A percentile compares a stretch with the other conserved stretches of the same genome.
Conservation (phyloP, 2,888 invertebrate species). For the Phortica magna region DNA sequence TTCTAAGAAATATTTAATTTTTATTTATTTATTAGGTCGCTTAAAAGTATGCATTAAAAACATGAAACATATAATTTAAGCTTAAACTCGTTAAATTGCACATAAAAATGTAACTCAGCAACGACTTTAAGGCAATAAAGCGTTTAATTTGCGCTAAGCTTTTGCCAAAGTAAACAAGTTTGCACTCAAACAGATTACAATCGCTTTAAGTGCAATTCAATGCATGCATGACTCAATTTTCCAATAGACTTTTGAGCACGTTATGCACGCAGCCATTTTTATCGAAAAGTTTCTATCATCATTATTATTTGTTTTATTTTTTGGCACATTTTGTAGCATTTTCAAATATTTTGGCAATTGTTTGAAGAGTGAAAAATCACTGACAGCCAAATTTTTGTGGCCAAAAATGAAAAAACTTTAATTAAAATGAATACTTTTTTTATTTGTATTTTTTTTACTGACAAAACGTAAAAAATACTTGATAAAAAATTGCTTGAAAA, state of each 20-base stretch:
- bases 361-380: background rate
- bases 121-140: too few relatives aligned
- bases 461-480: too few relatives aligned
- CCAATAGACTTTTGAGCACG: background rate
- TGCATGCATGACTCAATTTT: slow-evolving; percentile 1
- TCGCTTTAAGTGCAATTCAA: slow-evolving; percentile 26
- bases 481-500: too few relatives aligned
- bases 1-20: background rate
- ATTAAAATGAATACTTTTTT: too few relatives aligned
- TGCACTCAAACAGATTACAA: background rate
- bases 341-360: background rate
- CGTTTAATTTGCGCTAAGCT: too few relatives aligned
- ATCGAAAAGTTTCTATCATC: too few relatives aligned
- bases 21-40: background rate
- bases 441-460: too few relatives aligned
- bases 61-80: background rate
- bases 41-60: background rate
- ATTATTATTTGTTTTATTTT: background rate
- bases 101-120: too few relatives aligned
- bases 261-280: background rate
- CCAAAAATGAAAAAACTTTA: background rate
- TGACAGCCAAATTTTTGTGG: background rate
- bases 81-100: too few relatives aligned
- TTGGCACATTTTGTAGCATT: background rate
- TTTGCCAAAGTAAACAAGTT: too few relatives aligned